Evolutionary conservation across 2,888 invertebrate species (phyloP), one percentile per base, ranked within the genome.

Genomic region (Allygus modestus): DNA sequence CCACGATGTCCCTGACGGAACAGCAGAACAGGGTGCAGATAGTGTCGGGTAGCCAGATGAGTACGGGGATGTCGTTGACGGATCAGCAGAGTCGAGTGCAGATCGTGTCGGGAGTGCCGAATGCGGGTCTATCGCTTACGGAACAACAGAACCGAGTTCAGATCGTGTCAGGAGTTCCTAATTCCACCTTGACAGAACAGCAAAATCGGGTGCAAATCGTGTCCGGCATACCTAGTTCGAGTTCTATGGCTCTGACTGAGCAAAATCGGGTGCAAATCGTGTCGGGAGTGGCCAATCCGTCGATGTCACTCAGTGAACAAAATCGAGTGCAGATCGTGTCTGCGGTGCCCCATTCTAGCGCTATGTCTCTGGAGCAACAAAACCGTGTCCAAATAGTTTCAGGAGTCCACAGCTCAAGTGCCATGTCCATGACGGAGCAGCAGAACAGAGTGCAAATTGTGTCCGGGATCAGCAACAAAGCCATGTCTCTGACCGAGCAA

Each of bases 131-230:
- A n/a, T 82, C 82, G 28, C 75, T 82, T 15, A 65, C 84, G 2
- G 81, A 83, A 31, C 84, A 84, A 46, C 81, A 85, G 41, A 84
- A 84, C 20, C 79, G 85, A 81, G 77, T 86, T 15, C 86, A 86
- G 75, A 86, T 86, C 28, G 69, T 86, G 15, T 85, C 85, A 7
- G 85, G 84, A 41, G 86, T 86, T 82, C 86, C 85, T 65, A 83
- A 71, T 58, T 86, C 86, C 0, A 85, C 87, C 5, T 82, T 87
- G 17, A 85, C 85, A 26, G 86, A 87, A 84, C 87, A 87, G 51
- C 87, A 87, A 41, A 88, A 88, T 82, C 82, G 87, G 81, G 87
- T 88, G 26, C 87, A 88, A 82, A 88, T 88, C 37, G 86, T 88
- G 12, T 87, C 87, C 26, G 84, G 84, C 41, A 83, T 85, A 69